Percentiles rank a stretch among this genome's conserved stretches.
Conservation (phyloP, 2,797 vertebrate genomes). For the Enteromius trimaculatus region DNA sequence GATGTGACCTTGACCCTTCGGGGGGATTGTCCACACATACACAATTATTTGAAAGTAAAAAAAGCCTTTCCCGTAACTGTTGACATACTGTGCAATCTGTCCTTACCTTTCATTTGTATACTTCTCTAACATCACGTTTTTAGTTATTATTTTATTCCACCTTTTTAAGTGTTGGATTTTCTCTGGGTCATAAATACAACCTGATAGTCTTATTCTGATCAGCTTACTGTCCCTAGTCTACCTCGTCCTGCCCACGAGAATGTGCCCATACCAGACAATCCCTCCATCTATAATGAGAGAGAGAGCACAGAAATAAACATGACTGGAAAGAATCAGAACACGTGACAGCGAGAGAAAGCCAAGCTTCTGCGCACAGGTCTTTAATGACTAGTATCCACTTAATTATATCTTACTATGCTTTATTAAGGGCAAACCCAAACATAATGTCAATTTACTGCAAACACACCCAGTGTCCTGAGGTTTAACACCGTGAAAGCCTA, state of each 20-base stretch:
- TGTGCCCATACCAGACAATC: neutral
- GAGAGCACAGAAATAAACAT: conserved; percentile 32
- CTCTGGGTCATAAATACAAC: conserved; percentile 51
- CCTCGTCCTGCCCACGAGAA: neutral
- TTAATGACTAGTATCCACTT: conserved; percentile 13
- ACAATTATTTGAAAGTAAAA: neutral
- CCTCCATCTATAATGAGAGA: conserved; percentile 48
- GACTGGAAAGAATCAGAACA: conserved; percentile 19
- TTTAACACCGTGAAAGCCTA: neutral
- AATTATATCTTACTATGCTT: neutral
- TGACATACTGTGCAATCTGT: neutral
- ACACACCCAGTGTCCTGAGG: neutral
- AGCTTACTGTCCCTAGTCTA: conserved; percentile 60
- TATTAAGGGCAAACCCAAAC: neutral
- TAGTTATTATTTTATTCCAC: neutral
- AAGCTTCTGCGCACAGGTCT: neutral
- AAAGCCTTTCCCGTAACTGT: fast-evolving
- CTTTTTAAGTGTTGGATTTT: conserved; percentile 59
- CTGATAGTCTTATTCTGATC: conserved; percentile 58
- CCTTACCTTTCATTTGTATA: neutral
- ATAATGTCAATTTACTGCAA: conserved; percentile 8
- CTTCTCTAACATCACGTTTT: neutral
- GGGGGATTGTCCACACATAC: neutral
- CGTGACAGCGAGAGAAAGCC: neutral
- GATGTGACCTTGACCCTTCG: neutral